phyloP scores from a whole-genome alignment of 2,888 invertebrate genomes.

The Cheilosia scutellata region DNA sequence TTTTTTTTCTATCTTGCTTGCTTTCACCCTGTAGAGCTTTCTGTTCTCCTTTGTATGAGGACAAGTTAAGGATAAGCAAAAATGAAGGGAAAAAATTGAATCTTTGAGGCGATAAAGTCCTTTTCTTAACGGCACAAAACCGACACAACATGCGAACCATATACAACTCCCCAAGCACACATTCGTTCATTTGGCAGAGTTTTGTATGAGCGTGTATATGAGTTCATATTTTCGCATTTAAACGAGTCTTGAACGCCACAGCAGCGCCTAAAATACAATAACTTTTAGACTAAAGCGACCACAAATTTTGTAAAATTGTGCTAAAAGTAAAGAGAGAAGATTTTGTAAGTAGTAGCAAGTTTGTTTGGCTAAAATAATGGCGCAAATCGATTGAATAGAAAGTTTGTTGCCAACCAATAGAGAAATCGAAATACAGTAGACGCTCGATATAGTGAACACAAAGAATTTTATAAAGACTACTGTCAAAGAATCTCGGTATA shows the following conservation, averaged over 20 bases:
- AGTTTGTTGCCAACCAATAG: too few species aligned
- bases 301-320: not conserved
- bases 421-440: too few species aligned
- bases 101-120: slow-evolving; percentile 61
- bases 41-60: slow-evolving; percentile 2
- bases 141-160: slow-evolving; percentile 56
- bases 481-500: too few species aligned
- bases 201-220: slow-evolving; percentile 8
- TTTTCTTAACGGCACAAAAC: slow-evolving; percentile 59
- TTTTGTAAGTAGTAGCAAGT: not conserved
- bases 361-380: too few species aligned
- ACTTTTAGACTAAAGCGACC: slow-evolving; percentile 20
- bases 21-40: not conserved
- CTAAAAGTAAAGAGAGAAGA: not conserved
- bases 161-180: slow-evolving; percentile 36
- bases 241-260: slow-evolving; percentile 50
- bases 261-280: slow-evolving; percentile 43
- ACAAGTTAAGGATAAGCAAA: slow-evolving; percentile 22
- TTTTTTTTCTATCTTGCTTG: not conserved
- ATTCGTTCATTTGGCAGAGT: slow-evolving; percentile 39
- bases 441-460: too few species aligned
- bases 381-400: too few species aligned
- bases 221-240: slow-evolving; percentile 42
- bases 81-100: slow-evolving; percentile 46
- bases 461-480: too few species aligned